Conservation (phyloP, 1,140 invertebrate genomes). For the Galleria mellonella region DNA sequence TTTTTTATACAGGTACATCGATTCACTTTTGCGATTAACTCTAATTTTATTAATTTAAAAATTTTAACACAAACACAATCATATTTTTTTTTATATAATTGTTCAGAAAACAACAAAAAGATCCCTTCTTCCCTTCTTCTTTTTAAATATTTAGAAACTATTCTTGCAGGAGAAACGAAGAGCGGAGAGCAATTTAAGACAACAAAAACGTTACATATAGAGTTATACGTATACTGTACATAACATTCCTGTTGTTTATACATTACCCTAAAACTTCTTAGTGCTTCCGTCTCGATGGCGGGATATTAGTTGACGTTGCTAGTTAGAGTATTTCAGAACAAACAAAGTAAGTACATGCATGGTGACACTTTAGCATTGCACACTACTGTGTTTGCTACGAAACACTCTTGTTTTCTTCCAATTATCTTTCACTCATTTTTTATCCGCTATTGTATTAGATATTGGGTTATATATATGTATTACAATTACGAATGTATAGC, state of each 20-base stretch:
- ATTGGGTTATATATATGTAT: too few species aligned
- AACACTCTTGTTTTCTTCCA: conserved; percentile 27
- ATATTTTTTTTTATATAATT: too few species aligned
- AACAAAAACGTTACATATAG: conserved; percentile 74
- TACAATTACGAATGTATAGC: too few species aligned
- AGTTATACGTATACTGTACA: conserved; percentile 69
- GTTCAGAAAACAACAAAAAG: too few species aligned
- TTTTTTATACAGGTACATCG: too few species aligned
- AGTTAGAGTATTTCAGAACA: conserved; percentile 58
- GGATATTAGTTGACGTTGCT: conserved; percentile 10
- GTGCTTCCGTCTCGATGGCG: not conserved
- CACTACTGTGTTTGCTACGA: conserved; percentile 70
- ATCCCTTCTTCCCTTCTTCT: too few species aligned
- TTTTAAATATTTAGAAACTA: too few species aligned
- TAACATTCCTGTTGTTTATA: conserved; percentile 73
- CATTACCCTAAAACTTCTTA: conserved; percentile 56
- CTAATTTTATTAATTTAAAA: too few species aligned
- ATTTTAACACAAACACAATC: too few species aligned
- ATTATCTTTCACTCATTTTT: not conserved
- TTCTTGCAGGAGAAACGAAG: conserved; percentile 9
- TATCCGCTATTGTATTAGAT: too few species aligned
- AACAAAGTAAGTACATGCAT: conserved; percentile 74
- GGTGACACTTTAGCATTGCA: conserved; percentile 64
- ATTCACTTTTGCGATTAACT: too few species aligned
- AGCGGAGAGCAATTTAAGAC: conserved; percentile 69